Evolutionary conservation across 2,113 vertebrate genomes (phyloP), one percentile per base, ranked within the genome.

Genomic region (Camelus bactrianus): DNA sequence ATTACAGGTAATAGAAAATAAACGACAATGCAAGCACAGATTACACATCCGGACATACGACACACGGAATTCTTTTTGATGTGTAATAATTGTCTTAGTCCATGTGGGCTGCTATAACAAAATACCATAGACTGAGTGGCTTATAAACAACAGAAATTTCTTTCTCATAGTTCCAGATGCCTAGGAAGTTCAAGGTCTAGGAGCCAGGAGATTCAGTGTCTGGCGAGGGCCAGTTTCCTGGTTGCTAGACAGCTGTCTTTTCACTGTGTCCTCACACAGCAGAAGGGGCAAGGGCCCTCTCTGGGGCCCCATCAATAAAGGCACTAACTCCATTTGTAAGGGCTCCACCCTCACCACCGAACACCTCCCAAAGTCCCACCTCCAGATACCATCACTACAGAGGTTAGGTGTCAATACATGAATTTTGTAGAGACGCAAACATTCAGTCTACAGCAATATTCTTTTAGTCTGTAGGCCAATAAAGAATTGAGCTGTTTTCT

Each of bases 1-100:
- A 76, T 75, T 60, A 82, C 14, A 94, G 15, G 35, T 35, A 64
- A 77, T 6, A 93, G n/a, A 87, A 96, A 83, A 90, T 60, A 93
- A 82, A 77, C 58, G 12, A 82, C 60, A 58, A 70, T 15, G 12
- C 52, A 32, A 94, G 75, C 76, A 92, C 54, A 38, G 20, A 84
- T 79, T 72, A 70, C 8, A 80, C 22, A 56, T 16, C 58, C 38
- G 96, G 94, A 89, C 69, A 87, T 38, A 50, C 38, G 50, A 89
- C 24, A 87, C 20, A 70, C 1, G 19, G 60, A 80, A 54, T 92
- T 77, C 28, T 50, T 56, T 89, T 72, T 65, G 64, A 72, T 64
- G n/a, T 26, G 17, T 32, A 72, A 30, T 46, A 52, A 65, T 1
- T 67, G 32, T 4, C 58, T 65, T 67, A n/a, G 38, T 67, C 17